A percentile compares a stretch with the other conserved stretches of the same genome.
Conservation (phyloP, 2,888 invertebrate species). For the Drosophila picticornis region DNA sequence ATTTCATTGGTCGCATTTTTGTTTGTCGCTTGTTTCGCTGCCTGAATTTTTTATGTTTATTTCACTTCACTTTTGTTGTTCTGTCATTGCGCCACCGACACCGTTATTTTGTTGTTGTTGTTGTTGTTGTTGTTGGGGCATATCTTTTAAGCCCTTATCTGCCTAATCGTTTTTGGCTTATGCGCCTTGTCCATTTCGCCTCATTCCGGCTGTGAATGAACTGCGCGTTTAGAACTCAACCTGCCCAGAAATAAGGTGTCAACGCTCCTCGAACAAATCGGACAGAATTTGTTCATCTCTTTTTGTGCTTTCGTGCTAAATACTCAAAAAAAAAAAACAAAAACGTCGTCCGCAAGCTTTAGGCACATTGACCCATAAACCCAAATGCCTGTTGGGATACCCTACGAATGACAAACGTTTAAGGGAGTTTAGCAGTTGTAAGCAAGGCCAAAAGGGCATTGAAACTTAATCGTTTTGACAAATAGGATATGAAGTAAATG, state of each 20-base stretch:
- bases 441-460: background rate
- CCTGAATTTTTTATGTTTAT: constrained; percentile 24
- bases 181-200: constrained; percentile 13
- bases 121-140: constrained; percentile 24
- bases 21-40: constrained; percentile 15
- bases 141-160: constrained; percentile 60
- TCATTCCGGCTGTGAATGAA: constrained; percentile 42
- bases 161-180: constrained; percentile 44
- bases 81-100: constrained; percentile 45
- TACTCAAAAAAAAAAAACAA: constrained; percentile 1
- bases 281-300: constrained; percentile 25
- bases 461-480: background rate
- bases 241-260: constrained; percentile 57
- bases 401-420: background rate
- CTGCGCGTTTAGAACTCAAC: constrained; percentile 43
- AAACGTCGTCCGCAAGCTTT: constrained; percentile 32
- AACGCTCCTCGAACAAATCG: constrained; percentile 47
- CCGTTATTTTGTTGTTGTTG: background rate
- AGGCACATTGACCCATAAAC: constrained; percentile 71
- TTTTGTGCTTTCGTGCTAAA: constrained; percentile 25
- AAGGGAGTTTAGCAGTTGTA: background rate
- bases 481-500: background rate
- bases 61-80: constrained; percentile 44
- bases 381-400: constrained; percentile 27
- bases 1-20: constrained; percentile 41